phyloP scores from a whole-genome alignment of 2,888 invertebrate genomes.

The Pseudococcus viburni region DNA sequence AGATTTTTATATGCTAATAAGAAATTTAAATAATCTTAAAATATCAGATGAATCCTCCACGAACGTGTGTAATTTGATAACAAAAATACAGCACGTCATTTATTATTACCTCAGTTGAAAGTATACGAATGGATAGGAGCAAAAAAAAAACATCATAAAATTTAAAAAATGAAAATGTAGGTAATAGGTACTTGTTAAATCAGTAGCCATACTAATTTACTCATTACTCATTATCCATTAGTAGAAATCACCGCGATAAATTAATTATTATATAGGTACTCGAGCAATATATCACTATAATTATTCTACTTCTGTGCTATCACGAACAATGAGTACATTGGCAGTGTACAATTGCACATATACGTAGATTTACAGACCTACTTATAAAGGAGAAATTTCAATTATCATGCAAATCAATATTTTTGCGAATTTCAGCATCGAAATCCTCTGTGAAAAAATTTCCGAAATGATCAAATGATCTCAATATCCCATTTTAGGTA shows the following conservation, averaged over 20 bases:
- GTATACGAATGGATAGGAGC: background rate
- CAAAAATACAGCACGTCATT: background rate
- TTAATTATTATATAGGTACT: background rate
- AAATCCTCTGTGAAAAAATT: background rate
- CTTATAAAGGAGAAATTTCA: background rate
- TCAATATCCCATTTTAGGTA: too few relatives aligned
- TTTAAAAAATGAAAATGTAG: background rate
- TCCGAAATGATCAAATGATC: background rate
- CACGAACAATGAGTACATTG: background rate
- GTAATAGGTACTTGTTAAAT: background rate
- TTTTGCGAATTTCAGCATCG: background rate
- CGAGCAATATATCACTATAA: background rate
- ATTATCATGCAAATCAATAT: background rate
- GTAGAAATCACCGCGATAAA: background rate
- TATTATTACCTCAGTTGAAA: background rate
- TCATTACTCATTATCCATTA: background rate
- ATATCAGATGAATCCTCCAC: background rate
- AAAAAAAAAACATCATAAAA: background rate
- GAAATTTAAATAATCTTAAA: background rate
- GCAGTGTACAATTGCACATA: background rate
- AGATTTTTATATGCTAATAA: background rate
- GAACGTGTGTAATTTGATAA: background rate
- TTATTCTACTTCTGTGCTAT: background rate
- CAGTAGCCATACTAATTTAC: background rate
- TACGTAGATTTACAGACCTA: background rate